Evolutionary conservation across 2,113 vertebrate genomes (phyloP).

Genomic region (Xenopus borealis): DNA sequence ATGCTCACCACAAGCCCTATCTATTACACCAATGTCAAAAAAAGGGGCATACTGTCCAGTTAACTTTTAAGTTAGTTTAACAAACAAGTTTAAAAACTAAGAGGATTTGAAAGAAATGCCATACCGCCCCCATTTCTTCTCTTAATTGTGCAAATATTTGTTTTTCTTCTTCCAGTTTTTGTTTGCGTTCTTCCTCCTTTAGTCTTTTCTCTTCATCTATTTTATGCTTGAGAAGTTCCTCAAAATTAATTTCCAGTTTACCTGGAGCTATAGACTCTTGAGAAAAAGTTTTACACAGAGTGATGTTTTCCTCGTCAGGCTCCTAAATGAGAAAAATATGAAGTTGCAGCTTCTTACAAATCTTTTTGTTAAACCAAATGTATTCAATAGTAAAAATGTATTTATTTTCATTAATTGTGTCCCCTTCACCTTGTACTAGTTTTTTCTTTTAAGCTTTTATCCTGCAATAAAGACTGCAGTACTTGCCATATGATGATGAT

Average conservation of each 20-base stretch:
- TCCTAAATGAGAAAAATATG: conserved; percentile 60
- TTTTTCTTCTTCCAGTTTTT: conserved; percentile 91
- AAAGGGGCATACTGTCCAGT: too few relatives aligned
- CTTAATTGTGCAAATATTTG: conserved; percentile 88
- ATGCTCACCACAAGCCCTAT: too few relatives aligned
- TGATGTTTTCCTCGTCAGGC: conserved; percentile 72
- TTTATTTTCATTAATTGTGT: too few relatives aligned
- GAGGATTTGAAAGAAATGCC: neutral
- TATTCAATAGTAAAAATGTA: too few relatives aligned
- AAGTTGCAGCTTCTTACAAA: neutral
- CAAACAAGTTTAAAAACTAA: too few relatives aligned
- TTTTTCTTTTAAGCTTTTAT: too few relatives aligned
- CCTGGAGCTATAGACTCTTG: conserved; percentile 86
- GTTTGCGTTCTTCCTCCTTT: conserved; percentile 85
- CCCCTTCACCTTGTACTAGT: too few relatives aligned
- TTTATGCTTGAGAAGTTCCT: conserved; percentile 87
- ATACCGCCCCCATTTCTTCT: conserved; percentile 92
- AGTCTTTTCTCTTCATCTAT: conserved; percentile 83
- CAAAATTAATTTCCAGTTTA: conserved; percentile 97
- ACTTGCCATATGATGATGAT: too few relatives aligned
- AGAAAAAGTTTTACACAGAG: conserved; percentile 77
- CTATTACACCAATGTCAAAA: too few relatives aligned
- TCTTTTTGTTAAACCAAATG: too few relatives aligned
- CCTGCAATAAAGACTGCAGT: too few relatives aligned
- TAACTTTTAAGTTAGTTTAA: too few relatives aligned